Evolutionary conservation across 2,888 invertebrate genomes (phyloP), one percentile per base, ranked within the genome.

Genomic region (Drosophila buzzatii): DNA sequence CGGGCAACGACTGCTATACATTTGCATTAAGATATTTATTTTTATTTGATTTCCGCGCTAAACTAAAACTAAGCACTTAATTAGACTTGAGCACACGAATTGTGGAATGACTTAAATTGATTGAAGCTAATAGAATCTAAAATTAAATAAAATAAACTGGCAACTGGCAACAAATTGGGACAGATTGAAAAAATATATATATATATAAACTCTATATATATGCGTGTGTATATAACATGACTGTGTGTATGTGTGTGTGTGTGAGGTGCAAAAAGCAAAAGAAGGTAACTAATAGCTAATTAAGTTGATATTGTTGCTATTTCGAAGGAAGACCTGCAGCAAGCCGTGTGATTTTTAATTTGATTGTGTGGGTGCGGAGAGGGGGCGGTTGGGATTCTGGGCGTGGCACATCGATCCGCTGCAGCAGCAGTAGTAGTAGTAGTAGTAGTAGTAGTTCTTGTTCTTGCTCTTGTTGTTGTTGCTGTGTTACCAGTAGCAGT

Each of bases 401-500:
- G 62, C 59, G 51, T 67, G 63, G 59, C 57, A 67, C 75, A 67
- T 77, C 79, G 65, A 56, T 55, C 53, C 70, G 73, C 67, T 20
- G 60, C 58, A 57, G 60, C 35, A 35, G 10, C 8, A 18, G 52
- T 20, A 14, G 52, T 20, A 9, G 52, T 23, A 8, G 23, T 70
- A 35, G 65, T 65, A 16, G 14, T 16, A 7, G 37, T 16, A 12
- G 73, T 63, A 42, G 55, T 56, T 52, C 59, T 60, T n/a, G 73
- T 63, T 45, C 59, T 53, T 55, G 76, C 56, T 63, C 72, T 59
- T 65, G 69, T 64, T 70, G 49, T 59, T 75, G 62, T 71, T 74
- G 64, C 74, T 79, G 60, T 61, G 73, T 72, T 85, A 91, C 82
- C 91, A 90, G 82, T 89, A 91, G 89, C 88, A 89, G 89, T 84